A percentile compares a stretch with the other conserved stretches of the same genome.
Conservation (phyloP, 2,113 vertebrate genomes). For the Leptodactylus fuscus region DNA sequence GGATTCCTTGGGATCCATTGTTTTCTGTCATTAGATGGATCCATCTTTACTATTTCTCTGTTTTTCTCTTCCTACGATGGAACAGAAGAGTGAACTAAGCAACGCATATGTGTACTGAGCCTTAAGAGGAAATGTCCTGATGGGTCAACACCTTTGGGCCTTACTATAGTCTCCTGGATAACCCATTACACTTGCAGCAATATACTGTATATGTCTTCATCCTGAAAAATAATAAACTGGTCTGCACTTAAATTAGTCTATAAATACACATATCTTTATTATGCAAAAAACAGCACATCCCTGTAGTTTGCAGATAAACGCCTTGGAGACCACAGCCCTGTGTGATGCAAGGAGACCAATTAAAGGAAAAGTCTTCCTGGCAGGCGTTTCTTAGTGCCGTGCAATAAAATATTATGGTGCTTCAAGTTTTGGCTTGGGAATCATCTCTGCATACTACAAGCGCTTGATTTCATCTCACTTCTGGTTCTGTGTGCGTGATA, state of each 20-base stretch:
- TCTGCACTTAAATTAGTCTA: background rate
- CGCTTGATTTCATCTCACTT: background rate
- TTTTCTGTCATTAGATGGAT: too few relatives aligned
- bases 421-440: conserved; percentile 14
- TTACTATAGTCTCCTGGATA: background rate
- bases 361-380: conserved; percentile 20
- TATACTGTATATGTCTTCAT: background rate
- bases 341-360: conserved; percentile 43
- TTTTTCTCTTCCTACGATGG: too few relatives aligned
- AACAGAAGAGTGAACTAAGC: too few relatives aligned
- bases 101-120: too few relatives aligned
- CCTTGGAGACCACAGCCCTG: conserved; percentile 26
- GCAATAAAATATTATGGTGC: background rate
- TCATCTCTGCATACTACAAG: background rate
- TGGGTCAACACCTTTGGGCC: too few relatives aligned
- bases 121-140: too few relatives aligned
- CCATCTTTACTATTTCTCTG: too few relatives aligned
- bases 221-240: conserved; percentile 29
- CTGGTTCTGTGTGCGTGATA: too few relatives aligned
- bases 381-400: conserved; percentile 19
- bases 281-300: conserved; percentile 24
- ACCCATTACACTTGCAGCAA: background rate
- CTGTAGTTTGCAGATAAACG: conserved; percentile 47
- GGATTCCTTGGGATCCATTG: too few relatives aligned
- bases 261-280: conserved; percentile 53